phyloP scores from a whole-genome alignment of 2,797 vertebrate species.

The Coregonus suidteri region DNA sequence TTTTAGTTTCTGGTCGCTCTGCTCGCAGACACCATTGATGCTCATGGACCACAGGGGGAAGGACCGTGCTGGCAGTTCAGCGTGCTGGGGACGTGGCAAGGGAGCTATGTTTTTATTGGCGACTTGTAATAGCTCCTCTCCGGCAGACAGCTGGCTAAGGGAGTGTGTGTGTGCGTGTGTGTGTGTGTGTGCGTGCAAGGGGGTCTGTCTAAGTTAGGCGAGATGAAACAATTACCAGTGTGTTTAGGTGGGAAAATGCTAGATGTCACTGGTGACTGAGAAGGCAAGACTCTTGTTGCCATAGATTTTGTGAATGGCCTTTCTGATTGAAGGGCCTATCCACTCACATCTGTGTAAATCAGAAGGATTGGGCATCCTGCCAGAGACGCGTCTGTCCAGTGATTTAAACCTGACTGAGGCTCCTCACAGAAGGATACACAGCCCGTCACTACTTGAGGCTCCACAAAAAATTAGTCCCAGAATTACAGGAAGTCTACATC shows the following conservation, averaged over 20 bases:
- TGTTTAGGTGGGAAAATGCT: not conserved
- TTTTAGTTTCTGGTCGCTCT: not conserved
- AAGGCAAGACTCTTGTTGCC: not conserved
- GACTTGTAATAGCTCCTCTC: too few species aligned
- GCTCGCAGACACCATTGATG: not conserved
- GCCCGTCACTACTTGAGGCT: too few species aligned
- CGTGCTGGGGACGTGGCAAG: not conserved
- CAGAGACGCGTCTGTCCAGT: not conserved
- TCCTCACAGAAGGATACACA: not conserved
- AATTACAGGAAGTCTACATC: too few species aligned
- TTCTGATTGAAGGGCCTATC: not conserved
- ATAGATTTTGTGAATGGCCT: not conserved
- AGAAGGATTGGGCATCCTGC: not conserved
- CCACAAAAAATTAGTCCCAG: not conserved
- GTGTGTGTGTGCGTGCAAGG: not conserved
- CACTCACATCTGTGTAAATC: slow-evolving; percentile 21
- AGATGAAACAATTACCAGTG: too few species aligned
- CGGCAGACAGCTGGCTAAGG: not conserved
- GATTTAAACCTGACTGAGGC: not conserved
- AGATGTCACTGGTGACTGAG: not conserved
- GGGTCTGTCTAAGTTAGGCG: not conserved
- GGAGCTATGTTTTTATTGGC: not conserved
- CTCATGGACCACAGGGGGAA: not conserved
- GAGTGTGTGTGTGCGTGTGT: not conserved
- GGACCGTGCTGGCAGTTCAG: not conserved